These are phyloP conservation scores for Echinarachnius parma DNA, from an alignment of 53 echinoderm and acorn worm species.

Conservation along the genomic window DNA sequence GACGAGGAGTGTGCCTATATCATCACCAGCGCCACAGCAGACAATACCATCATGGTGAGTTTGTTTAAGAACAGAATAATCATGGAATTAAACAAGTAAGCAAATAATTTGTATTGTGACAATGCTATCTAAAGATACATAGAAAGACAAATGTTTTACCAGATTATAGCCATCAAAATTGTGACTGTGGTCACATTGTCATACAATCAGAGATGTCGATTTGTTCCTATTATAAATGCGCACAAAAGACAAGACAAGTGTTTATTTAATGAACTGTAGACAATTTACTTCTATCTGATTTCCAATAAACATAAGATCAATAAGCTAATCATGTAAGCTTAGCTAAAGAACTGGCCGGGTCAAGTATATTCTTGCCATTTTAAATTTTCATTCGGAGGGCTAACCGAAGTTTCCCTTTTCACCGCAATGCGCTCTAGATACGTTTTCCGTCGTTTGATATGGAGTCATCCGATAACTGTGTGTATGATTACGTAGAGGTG, in stretches of 20 bases:
- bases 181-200: not conserved
- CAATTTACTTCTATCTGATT: no score
- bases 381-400: not conserved
- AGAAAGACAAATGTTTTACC: no score
- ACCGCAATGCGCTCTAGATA: slow-evolving; percentile 32
- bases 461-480: slow-evolving; percentile 66
- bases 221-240: no score
- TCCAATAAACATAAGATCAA: no score
- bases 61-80: not conserved
- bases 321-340: no score
- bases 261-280: no score
- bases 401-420: not conserved
- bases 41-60: slow-evolving; percentile 21
- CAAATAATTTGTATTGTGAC: no score
- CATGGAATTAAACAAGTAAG: no score
- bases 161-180: not conserved
- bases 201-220: not conserved
- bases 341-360: no score
- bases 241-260: no score
- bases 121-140: no score
- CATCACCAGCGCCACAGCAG: slow-evolving; percentile 36
- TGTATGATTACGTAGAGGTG: slow-evolving; percentile 85
- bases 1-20: slow-evolving; percentile 57
- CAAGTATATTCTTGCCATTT: no score
- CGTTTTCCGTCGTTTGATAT: slow-evolving; percentile 81